A percentile compares a stretch with the other conserved stretches of the same genome.
phyloP scores from a whole-genome alignment of 1,140 invertebrate genomes.

The Drosophila auraria region DNA sequence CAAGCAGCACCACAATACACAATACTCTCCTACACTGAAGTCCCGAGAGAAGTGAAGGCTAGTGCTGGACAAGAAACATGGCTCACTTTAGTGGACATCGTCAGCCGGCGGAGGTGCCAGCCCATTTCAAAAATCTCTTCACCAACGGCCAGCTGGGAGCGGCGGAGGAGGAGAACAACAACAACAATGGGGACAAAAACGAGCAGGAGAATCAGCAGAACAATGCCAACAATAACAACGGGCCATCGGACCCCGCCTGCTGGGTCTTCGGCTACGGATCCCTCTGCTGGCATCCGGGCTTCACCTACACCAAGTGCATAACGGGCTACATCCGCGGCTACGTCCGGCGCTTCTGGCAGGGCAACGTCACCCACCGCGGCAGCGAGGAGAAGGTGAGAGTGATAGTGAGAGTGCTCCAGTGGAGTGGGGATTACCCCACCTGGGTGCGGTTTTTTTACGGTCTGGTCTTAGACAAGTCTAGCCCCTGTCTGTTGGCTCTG shows the following conservation, averaged over 20 bases:
- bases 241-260: constrained; percentile 64
- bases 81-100: constrained; percentile 68
- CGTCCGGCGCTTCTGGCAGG: constrained; percentile 93
- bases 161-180: constrained; percentile 51
- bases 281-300: constrained; percentile 94
- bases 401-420: not conserved
- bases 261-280: constrained; percentile 96
- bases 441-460: constrained; percentile 6
- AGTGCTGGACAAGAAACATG: constrained; percentile 34
- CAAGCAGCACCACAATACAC: constrained; percentile 3
- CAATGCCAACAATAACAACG: constrained; percentile 42
- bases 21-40: not conserved
- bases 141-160: constrained; percentile 60
- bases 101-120: constrained; percentile 54
- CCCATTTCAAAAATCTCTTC: constrained; percentile 78
- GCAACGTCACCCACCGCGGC: constrained; percentile 93
- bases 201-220: constrained; percentile 46
- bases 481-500: constrained; percentile 12
- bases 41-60: not conserved
- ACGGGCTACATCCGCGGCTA: constrained; percentile 90
- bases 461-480: constrained; percentile 23
- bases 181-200: constrained; percentile 17
- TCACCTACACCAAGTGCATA: constrained; percentile 89
- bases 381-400: constrained; percentile 90
- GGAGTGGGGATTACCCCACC: constrained; percentile 8